phyloP scores from a whole-genome alignment of 1,140 invertebrate genomes.

The Cotesia typhae region DNA sequence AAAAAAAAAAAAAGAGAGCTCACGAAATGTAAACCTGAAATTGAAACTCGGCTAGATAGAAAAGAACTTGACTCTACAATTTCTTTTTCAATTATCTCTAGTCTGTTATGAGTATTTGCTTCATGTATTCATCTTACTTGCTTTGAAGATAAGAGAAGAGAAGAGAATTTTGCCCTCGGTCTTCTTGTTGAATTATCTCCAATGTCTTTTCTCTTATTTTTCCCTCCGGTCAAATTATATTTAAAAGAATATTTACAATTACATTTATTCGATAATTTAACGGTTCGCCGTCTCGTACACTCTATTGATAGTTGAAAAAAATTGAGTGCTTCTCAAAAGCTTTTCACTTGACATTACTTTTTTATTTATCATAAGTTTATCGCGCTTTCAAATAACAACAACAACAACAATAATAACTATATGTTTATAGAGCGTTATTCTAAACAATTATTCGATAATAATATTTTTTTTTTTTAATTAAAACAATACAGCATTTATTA shows the following conservation, averaged over 20 bases:
- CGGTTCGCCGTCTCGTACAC: not conserved
- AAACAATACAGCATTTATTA: too few relatives aligned
- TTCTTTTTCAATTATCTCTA: conserved; percentile 25
- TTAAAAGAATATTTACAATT: conserved; percentile 43
- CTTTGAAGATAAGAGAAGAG: conserved; percentile 15
- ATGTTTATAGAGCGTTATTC: not conserved
- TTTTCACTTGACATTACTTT: too few relatives aligned
- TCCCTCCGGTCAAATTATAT: conserved; percentile 39
- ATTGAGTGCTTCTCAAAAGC: not conserved
- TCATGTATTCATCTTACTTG: conserved; percentile 15
- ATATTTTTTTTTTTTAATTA: too few relatives aligned
- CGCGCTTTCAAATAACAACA: too few relatives aligned
- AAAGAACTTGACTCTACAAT: conserved; percentile 19
- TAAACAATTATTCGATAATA: too few relatives aligned
- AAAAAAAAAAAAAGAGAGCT: not conserved
- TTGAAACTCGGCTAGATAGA: conserved; percentile 9
- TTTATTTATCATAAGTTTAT: too few relatives aligned
- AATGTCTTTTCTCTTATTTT: conserved; percentile 16
- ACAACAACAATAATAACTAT: not conserved
- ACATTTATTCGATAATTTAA: conserved; percentile 45
- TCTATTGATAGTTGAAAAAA: not conserved
- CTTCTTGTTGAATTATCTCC: conserved; percentile 9
- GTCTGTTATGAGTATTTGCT: conserved; percentile 21
- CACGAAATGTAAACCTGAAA: conserved; percentile 1
- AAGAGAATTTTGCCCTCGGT: conserved; percentile 16